Percentiles rank a stretch among this genome's conserved stretches.
These are phyloP conservation scores for Aphidius colemani DNA, from an alignment of 2,888 invertebrate species.

Conservation along the genomic window DNA sequence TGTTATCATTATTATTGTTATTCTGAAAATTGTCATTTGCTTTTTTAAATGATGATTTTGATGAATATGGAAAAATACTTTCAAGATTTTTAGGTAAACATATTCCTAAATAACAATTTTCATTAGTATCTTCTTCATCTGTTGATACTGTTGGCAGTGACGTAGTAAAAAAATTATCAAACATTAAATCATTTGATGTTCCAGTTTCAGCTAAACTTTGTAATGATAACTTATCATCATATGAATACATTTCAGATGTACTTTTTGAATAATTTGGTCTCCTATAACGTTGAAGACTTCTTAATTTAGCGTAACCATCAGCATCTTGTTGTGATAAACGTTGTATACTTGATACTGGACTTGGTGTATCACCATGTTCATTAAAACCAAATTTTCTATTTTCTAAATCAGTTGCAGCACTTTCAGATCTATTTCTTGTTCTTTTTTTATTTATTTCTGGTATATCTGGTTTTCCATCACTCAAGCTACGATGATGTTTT, in stretches of 20 bases:
- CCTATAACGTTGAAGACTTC: slow-evolving; percentile 70
- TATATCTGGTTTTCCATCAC: slow-evolving; percentile 56
- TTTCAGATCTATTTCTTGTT: slow-evolving; percentile 56
- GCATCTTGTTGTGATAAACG: slow-evolving; percentile 78
- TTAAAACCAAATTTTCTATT: slow-evolving; percentile 47
- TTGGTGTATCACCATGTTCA: slow-evolving; percentile 77
- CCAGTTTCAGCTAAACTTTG: slow-evolving; percentile 56
- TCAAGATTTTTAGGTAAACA: slow-evolving; percentile 72
- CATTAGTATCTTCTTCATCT: slow-evolving; percentile 63
- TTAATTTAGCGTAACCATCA: slow-evolving; percentile 75
- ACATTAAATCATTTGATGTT: slow-evolving; percentile 53
- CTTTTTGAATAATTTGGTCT: slow-evolving; percentile 71
- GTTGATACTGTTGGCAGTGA: slow-evolving; percentile 36
- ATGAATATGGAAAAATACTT: slow-evolving; percentile 68
- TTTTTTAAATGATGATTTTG: slow-evolving; percentile 29
- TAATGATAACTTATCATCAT: slow-evolving; percentile 53
- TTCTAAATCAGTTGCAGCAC: slow-evolving; percentile 57
- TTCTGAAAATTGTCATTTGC: not conserved
- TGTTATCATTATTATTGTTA: slow-evolving; percentile 24
- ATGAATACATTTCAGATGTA: slow-evolving; percentile 57
- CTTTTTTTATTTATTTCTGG: slow-evolving; percentile 49
- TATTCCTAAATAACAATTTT: slow-evolving; percentile 73
- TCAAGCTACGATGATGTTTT: slow-evolving; percentile 55
- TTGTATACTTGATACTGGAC: slow-evolving; percentile 86
- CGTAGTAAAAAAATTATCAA: slow-evolving; percentile 49